phyloP scores from a whole-genome alignment of 2,797 vertebrate species.

The Pygocentrus nattereri region DNA sequence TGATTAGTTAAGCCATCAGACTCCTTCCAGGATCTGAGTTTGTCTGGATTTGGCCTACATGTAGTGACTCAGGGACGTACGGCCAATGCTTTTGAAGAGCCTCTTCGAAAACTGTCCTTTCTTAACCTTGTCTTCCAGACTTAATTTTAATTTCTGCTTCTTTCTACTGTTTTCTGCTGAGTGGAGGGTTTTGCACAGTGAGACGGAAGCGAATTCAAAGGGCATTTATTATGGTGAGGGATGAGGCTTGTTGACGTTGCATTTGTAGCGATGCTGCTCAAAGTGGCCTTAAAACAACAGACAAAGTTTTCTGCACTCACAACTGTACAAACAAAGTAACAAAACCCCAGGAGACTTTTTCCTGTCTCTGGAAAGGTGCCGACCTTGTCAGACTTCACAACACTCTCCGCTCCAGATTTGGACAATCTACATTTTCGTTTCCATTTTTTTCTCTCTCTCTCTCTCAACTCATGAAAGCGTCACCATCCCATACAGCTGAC shows the following conservation, averaged over 20 bases:
- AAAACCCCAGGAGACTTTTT: not conserved
- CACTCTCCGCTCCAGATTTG: not conserved
- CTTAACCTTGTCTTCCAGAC: conserved; percentile 44
- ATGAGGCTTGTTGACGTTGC: conserved; percentile 20
- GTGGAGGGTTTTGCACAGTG: conserved; percentile 30
- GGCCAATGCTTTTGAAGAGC: conserved; percentile 67
- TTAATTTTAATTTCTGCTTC: conserved; percentile 50
- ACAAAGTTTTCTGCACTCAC: not conserved
- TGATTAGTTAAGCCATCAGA: not conserved
- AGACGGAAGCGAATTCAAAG: conserved; percentile 23
- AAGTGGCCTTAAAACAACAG: conserved; percentile 2
- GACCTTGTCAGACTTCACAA: conserved; percentile 23
- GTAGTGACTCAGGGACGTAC: conserved; percentile 59
- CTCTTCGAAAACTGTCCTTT: conserved; percentile 52
- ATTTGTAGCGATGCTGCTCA: not conserved
- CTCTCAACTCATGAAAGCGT: conserved; percentile 50
- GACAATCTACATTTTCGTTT: conserved; percentile 3
- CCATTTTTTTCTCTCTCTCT: no score
- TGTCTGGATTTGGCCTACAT: conserved; percentile 48
- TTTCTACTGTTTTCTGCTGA: conserved; percentile 44
- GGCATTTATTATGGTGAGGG: conserved; percentile 3
- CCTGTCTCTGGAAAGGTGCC: conserved; percentile 5
- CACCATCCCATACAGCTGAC: conserved; percentile 26
- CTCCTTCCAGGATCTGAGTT: not conserved
- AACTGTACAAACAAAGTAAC: not conserved